phyloP scores from a whole-genome alignment of 2,113 vertebrate genomes.

The Anhinga anhinga region DNA sequence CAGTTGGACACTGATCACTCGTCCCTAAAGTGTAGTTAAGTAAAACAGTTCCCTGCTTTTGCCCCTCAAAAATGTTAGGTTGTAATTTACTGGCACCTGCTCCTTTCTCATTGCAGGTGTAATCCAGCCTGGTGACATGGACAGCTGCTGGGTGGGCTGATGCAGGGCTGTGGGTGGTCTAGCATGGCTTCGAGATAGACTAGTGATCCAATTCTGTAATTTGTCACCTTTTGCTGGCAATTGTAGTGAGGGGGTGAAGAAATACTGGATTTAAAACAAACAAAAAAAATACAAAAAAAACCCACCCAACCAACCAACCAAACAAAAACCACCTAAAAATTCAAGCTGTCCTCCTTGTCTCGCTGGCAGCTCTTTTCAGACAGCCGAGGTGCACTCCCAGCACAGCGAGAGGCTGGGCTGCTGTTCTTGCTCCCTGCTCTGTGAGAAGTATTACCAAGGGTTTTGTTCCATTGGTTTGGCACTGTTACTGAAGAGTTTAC shows the following conservation, averaged over 20 bases:
- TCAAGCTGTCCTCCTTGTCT: background rate
- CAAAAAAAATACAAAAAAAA: too few species aligned
- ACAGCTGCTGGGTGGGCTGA: background rate
- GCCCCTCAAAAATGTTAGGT: background rate
- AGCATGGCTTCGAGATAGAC: background rate
- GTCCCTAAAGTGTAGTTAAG: background rate
- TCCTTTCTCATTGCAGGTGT: background rate
- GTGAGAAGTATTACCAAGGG: background rate
- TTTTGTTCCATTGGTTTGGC: background rate
- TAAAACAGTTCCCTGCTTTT: background rate
- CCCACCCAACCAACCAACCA: too few species aligned
- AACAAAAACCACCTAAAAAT: too few species aligned
- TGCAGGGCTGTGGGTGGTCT: background rate
- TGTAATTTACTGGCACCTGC: background rate
- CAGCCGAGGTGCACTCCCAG: rapidly evolving
- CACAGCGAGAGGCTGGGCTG: background rate
- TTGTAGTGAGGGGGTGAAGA: background rate
- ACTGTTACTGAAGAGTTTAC: background rate
- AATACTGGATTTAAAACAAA: background rate
- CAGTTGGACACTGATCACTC: background rate
- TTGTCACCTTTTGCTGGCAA: background rate
- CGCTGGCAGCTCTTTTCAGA: background rate
- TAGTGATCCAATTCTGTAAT: rapidly evolving
- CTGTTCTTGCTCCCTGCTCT: rapidly evolving
- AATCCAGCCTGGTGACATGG: background rate